phyloP scores from a whole-genome alignment of 2,113 vertebrate genomes.

The Anarhynchus alexandrinus region DNA sequence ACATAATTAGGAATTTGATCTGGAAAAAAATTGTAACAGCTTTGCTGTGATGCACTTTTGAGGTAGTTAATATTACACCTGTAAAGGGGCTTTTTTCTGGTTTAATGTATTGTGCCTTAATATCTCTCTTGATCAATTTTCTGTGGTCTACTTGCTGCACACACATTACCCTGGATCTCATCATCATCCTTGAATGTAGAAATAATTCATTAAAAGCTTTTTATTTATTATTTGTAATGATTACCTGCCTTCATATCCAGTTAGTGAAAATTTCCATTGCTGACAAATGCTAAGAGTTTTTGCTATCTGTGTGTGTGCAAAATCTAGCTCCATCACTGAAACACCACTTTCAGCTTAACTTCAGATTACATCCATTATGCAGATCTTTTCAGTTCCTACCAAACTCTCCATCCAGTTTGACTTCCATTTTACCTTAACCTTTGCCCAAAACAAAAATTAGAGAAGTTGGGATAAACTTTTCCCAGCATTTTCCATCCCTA shows the following conservation, averaged over 20 bases:
- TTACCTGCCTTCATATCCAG: not conserved
- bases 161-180: not conserved
- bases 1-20: not conserved
- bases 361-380: not conserved
- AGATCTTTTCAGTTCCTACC: not conserved
- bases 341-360: not conserved
- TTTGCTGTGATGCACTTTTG: not conserved
- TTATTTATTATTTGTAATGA: not conserved
- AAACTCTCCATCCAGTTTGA: not conserved
- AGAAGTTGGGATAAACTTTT: not conserved
- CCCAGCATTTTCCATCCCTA: not conserved
- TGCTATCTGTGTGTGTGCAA: not conserved
- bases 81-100: not conserved
- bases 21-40: not conserved
- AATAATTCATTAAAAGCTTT: not conserved
- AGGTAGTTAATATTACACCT: not conserved
- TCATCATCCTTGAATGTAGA: not conserved
- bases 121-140: not conserved
- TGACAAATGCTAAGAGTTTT: not conserved
- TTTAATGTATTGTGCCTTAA: not conserved
- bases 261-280: not conserved
- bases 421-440: not conserved
- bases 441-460: not conserved
- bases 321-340: not conserved
- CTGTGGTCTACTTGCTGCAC: not conserved